Evolutionary conservation across 2,888 invertebrate genomes (phyloP), one percentile per base, ranked within the genome.

Genomic region (Selenia dentaria): DNA sequence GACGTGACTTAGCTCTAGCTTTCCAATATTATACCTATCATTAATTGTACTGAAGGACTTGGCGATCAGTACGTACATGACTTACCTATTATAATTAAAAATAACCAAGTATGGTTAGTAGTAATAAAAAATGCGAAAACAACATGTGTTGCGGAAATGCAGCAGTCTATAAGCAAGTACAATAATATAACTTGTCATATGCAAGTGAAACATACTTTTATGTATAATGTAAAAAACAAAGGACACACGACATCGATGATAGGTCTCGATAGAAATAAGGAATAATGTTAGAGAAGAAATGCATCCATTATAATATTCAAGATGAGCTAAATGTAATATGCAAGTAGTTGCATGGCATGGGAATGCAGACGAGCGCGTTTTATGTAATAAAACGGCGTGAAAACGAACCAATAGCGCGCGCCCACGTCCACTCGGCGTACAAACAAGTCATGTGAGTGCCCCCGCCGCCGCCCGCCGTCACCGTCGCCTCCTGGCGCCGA

Each of bases 391-490:
- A 37, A 38, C 29, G 59, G 57, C 57, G 59, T 63, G 63, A 67
- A 64, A 67, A 60, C 53, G 64, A 67, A 70, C 83, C 83, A 83
- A 83, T 83, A 54, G 70, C 74, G 64, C 56, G 59, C 62, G 71
- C 62, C 68, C 79, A 81, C 83, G 81, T 66, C 51, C 45, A 40
- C 33, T 38, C 47, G 36, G 42, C 44, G 61, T 62, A 59, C 54
- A 59, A 61, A 51, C 62, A 55, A 79, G 79, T 84, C 81, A 80
- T 82, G 81, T 82, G 80, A 83, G 75, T 64, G 62, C 67, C 51
- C 51, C 61, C 60, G 52, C 62, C 61, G 61, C 67, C 66, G 61
- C 63, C 73, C 67, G 70, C 72, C 81, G 80, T 74, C 74, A 70
- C 73, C 24, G 33, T 22, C 22, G 22, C 6, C 22, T 22, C 22